These are phyloP conservation scores for Hypotaenidia philippensis DNA, from an alignment of 2,797 vertebrate genomes.

Conservation along the genomic window DNA sequence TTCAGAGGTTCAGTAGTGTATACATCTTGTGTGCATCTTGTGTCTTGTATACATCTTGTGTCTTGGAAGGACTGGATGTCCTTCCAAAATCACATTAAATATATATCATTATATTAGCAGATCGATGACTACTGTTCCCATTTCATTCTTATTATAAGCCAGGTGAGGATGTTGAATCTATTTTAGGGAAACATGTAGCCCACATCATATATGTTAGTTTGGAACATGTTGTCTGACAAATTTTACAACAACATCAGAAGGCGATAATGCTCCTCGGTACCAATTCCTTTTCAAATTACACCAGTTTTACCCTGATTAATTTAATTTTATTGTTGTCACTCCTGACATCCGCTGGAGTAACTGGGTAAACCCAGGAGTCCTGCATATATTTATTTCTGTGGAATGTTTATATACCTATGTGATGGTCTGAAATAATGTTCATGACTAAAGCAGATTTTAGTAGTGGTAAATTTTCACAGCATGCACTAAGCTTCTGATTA, in stretches of 20 bases:
- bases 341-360: not conserved
- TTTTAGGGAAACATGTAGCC: not conserved
- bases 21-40: not conserved
- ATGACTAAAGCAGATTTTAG: not conserved
- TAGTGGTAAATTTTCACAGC: slow-evolving; percentile 12
- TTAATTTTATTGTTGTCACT: not conserved
- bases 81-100: slow-evolving; percentile 40
- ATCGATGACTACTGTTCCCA: not conserved
- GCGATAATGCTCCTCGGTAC: not conserved
- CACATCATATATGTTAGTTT: not conserved
- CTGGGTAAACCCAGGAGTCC: not conserved
- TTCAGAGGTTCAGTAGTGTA: not conserved
- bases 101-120: slow-evolving; percentile 47
- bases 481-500: slow-evolving; percentile 20
- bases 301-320: not conserved
- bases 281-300: not conserved
- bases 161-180: not conserved
- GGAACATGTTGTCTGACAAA: not conserved
- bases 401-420: not conserved
- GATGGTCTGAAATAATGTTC: not conserved
- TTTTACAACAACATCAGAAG: not conserved
- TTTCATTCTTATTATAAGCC: slow-evolving; percentile 19
- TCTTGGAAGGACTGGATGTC: not conserved
- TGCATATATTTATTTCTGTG: not conserved
- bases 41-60: not conserved